Evolutionary conservation across 2,113 vertebrate species (phyloP).

Genomic region (Artemisiospiza belli): DNA sequence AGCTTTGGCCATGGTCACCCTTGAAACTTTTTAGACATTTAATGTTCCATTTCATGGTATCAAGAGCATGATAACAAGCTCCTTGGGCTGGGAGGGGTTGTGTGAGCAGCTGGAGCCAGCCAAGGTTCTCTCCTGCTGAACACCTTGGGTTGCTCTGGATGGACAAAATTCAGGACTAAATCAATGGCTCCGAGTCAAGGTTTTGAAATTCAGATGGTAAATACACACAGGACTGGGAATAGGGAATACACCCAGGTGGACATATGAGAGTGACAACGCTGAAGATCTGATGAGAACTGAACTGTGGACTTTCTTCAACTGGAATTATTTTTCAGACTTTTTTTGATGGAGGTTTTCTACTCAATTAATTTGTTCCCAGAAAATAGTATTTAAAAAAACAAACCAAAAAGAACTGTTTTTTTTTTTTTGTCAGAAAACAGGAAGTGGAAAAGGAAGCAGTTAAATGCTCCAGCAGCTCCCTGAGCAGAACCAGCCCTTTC

Average conservation of each 20-base stretch:
- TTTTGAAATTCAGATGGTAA: background rate
- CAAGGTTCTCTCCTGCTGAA: background rate
- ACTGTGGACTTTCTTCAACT: background rate
- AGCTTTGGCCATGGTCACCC: background rate
- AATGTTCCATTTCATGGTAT: background rate
- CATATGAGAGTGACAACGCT: rapidly evolving
- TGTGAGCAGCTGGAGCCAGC: background rate
- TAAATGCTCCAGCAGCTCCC: background rate
- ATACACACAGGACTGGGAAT: background rate
- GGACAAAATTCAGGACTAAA: background rate
- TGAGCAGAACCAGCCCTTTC: background rate
- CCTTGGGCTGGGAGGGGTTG: rapidly evolving
- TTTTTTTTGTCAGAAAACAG: background rate
- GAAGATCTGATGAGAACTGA: background rate
- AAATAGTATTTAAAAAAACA: background rate
- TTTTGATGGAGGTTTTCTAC: rapidly evolving
- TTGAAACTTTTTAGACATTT: background rate
- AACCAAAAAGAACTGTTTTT: background rate
- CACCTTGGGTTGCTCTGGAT: background rate
- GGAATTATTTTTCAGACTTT: background rate
- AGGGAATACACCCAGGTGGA: background rate
- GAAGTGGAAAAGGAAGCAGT: background rate
- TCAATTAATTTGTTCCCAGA: background rate
- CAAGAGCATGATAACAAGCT: rapidly evolving
- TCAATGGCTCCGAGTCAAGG: background rate